These are phyloP conservation scores for Cartodere bifasciata DNA, from an alignment of 2,888 invertebrate species.

Conservation along the genomic window DNA sequence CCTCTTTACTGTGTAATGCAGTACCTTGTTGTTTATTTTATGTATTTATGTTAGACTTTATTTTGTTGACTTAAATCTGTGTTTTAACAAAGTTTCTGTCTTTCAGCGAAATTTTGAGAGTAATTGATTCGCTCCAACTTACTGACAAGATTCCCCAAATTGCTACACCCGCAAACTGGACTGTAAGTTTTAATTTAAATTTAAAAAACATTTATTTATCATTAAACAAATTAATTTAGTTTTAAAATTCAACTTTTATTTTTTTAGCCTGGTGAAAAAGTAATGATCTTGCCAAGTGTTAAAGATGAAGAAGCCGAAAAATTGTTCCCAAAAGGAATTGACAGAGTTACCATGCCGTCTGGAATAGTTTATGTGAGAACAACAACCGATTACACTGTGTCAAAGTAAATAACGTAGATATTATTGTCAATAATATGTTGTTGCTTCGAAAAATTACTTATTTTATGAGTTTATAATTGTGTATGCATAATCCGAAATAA, in stretches of 20 bases:
- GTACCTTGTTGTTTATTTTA: too few species aligned
- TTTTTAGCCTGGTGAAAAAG: slow-evolving; percentile 55
- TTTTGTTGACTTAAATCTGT: too few species aligned
- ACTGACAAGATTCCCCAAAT: slow-evolving; percentile 50
- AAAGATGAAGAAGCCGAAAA: slow-evolving; percentile 49
- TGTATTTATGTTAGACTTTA: too few species aligned
- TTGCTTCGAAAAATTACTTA: too few species aligned
- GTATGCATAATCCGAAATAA: too few species aligned
- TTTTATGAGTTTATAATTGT: too few species aligned
- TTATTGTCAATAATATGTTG: too few species aligned
- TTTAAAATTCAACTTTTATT: slow-evolving; percentile 2
- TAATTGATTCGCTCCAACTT: slow-evolving; percentile 71
- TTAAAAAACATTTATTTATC: neutral
- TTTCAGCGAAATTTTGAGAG: slow-evolving; percentile 69
- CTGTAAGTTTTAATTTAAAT: slow-evolving; percentile 18
- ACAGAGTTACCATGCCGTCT: slow-evolving; percentile 59
- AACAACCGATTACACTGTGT: slow-evolving; percentile 55
- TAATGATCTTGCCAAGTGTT: slow-evolving; percentile 67
- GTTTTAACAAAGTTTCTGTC: slow-evolving; percentile 8
- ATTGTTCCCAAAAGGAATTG: slow-evolving; percentile 57
- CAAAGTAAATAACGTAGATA: too few species aligned
- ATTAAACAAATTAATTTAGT: neutral
- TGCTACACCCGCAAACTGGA: slow-evolving; percentile 31
- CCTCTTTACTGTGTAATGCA: too few species aligned
- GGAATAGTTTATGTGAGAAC: slow-evolving; percentile 63